phyloP scores from a whole-genome alignment of 2,797 vertebrate species.

The Tenualosa thibaudeaui region DNA sequence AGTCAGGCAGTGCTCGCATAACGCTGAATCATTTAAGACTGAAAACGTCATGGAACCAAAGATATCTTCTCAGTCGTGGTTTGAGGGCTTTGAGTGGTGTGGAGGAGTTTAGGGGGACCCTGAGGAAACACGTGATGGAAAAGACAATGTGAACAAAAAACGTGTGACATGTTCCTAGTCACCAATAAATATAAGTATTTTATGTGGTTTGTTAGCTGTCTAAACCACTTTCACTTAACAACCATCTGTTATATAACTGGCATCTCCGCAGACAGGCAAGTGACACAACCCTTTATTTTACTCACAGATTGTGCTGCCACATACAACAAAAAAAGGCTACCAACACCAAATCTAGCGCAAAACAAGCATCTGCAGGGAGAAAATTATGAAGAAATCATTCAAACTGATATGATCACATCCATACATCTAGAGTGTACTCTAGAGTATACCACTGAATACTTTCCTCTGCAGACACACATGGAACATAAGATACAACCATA shows the following conservation, averaged over 20 bases:
- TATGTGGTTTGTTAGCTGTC: background rate
- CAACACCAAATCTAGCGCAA: background rate
- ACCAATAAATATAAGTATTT: background rate
- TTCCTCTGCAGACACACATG: background rate
- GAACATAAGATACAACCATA: background rate
- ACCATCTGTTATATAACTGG: background rate
- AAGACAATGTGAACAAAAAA: background rate
- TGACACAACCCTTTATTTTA: background rate
- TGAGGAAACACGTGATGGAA: background rate
- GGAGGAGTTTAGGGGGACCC: background rate
- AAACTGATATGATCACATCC: background rate
- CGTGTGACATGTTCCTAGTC: background rate
- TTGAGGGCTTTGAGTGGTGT: background rate
- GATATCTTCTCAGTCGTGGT: background rate
- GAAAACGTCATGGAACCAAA: background rate
- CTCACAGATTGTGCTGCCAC: background rate
- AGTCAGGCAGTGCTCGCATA: background rate
- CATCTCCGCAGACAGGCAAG: background rate
- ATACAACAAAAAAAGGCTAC: background rate
- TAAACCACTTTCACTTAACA: background rate
- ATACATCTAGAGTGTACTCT: background rate
- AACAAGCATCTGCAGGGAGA: background rate
- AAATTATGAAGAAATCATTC: background rate
- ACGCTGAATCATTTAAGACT: constrained; percentile 24
- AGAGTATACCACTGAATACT: background rate